phyloP scores from a whole-genome alignment of 2,888 invertebrate species.

The Diploptera punctata region DNA sequence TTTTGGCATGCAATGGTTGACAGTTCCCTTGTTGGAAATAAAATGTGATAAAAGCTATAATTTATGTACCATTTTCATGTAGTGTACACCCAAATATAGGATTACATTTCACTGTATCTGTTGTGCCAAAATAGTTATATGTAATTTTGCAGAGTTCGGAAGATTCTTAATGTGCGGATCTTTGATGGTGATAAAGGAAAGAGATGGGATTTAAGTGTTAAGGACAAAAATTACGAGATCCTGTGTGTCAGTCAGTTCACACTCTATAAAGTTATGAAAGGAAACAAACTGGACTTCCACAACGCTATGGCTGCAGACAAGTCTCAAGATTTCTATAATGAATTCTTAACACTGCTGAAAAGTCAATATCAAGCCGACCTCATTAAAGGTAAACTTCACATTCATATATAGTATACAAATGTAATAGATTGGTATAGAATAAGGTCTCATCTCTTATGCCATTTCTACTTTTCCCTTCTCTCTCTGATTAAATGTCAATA shows the following conservation, averaged over 20 bases:
- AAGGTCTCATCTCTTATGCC: too few species aligned
- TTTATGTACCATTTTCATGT: too few species aligned
- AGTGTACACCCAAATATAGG: too few species aligned
- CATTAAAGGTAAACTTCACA: constrained; percentile 78
- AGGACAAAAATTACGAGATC: constrained; percentile 74
- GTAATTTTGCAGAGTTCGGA: constrained; percentile 69
- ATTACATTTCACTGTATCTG: background rate
- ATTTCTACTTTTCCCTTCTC: too few species aligned
- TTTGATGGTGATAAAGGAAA: constrained; percentile 79
- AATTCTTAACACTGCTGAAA: constrained; percentile 71
- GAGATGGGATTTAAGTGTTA: constrained; percentile 79
- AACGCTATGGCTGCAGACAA: constrained; percentile 81
- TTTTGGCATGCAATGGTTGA: too few species aligned
- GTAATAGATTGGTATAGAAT: too few species aligned
- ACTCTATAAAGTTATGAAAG: constrained; percentile 80
- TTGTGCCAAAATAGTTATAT: too few species aligned
- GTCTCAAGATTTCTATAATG: constrained; percentile 77
- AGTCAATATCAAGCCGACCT: constrained; percentile 69
- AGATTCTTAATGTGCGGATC: constrained; percentile 79
- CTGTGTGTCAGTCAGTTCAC: constrained; percentile 87
- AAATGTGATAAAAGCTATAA: too few species aligned
- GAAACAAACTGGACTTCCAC: constrained; percentile 90
- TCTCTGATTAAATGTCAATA: too few species aligned
- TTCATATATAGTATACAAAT: too few species aligned
- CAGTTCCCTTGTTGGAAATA: too few species aligned